Evolutionary conservation across 2,888 invertebrate genomes (phyloP).

Genomic region (Synergus itoensis): DNA sequence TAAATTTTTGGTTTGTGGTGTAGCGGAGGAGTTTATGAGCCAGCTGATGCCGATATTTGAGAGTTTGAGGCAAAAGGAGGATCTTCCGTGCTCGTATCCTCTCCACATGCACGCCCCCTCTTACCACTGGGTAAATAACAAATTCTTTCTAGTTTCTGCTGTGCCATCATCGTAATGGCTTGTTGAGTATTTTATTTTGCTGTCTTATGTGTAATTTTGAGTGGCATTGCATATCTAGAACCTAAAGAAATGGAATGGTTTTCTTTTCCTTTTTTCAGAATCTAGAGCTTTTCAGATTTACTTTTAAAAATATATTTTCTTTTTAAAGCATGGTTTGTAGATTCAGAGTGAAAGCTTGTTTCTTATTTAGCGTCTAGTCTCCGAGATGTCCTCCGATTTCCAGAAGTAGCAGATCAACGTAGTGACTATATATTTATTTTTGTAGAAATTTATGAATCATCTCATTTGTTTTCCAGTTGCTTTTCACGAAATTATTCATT

Average conservation of each 20-base stretch:
- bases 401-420: neutral
- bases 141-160: constrained; percentile 67
- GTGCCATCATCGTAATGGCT: constrained; percentile 69
- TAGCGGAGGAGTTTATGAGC: constrained; percentile 97
- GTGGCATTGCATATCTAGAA: constrained; percentile 69
- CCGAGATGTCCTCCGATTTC: neutral
- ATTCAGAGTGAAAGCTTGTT: neutral
- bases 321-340: constrained; percentile 8
- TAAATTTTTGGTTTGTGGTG: constrained; percentile 69
- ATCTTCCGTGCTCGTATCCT: constrained; percentile 94
- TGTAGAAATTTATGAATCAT: neutral
- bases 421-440: neutral
- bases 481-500: neutral
- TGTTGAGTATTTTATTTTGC: constrained; percentile 52
- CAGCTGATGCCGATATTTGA: constrained; percentile 98
- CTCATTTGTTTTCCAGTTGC: constrained; percentile 10
- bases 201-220: constrained; percentile 50
- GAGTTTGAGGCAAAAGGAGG: constrained; percentile 93
- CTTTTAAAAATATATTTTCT: neutral
- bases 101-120: constrained; percentile 90
- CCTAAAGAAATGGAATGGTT: constrained; percentile 74
- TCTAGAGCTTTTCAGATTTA: neutral
- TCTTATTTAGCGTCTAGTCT: neutral
- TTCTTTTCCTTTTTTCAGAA: constrained; percentile 64
- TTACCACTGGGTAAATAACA: constrained; percentile 86